A percentile compares a stretch with the other conserved stretches of the same genome.
Conservation (phyloP, 1,140 invertebrate species). For the Araneus ventricosus region DNA sequence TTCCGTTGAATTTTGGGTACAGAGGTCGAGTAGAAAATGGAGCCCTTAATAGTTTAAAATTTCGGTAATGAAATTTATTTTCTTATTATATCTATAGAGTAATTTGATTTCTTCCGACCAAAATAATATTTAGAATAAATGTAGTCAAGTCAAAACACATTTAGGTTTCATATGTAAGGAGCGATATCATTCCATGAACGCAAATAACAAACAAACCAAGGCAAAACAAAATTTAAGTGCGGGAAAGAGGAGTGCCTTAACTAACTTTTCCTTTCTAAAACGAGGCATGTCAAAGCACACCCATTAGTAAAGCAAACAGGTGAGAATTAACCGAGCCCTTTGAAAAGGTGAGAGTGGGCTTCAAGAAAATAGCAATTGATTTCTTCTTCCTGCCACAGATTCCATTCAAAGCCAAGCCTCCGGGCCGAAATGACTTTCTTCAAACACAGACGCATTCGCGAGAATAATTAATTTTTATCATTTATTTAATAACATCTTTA, state of each 20-base stretch:
- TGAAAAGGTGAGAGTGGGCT: neutral
- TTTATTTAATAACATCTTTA: conserved; percentile 47
- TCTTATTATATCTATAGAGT: neutral
- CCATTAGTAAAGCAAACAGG: neutral
- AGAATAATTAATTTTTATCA: conserved; percentile 39
- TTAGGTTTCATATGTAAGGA: neutral
- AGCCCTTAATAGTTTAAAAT: no score
- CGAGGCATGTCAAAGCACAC: neutral
- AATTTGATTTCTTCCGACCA: neutral
- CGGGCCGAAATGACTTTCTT: conserved; percentile 36
- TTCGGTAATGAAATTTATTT: no score
- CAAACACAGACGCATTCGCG: conserved; percentile 15
- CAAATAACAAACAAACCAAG: no score
- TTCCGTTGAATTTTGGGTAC: no score
- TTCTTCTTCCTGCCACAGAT: neutral
- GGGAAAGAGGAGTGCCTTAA: neutral
- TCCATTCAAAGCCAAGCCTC: neutral
- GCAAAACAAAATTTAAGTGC: neutral
- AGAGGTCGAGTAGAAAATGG: no score
- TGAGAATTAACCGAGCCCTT: neutral
- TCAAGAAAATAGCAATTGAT: neutral
- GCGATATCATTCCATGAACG: neutral
- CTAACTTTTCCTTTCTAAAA: neutral
- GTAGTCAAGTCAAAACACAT: neutral
- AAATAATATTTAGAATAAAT: neutral